These are phyloP conservation scores for Smithornis capensis DNA, from an alignment of 2,113 vertebrate species.

Conservation along the genomic window DNA sequence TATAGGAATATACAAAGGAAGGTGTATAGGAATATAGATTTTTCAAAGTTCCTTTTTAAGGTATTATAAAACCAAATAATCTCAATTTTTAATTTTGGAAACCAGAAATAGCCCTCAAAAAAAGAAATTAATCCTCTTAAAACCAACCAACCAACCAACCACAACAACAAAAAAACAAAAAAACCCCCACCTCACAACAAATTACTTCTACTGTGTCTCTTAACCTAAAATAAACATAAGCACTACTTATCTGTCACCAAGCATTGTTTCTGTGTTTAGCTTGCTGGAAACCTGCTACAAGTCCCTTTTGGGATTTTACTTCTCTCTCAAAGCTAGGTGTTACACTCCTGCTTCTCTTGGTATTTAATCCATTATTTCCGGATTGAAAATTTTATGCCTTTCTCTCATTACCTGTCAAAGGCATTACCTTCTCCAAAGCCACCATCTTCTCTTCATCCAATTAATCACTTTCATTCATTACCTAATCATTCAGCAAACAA, in stretches of 20 bases:
- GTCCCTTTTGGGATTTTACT: not conserved
- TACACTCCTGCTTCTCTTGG: not conserved
- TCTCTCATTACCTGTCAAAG: conserved; percentile 12
- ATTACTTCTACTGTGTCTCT: not conserved
- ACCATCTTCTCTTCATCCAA: not conserved
- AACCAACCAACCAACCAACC: not conserved
- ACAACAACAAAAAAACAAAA: too few relatives aligned
- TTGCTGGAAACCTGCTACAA: not conserved
- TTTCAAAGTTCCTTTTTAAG: not conserved
- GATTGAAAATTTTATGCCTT: not conserved
- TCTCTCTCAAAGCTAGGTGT: not conserved
- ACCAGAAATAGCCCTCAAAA: not conserved
- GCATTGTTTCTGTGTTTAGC: not conserved
- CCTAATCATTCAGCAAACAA: conserved; percentile 7
- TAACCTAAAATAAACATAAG: conserved; percentile 17
- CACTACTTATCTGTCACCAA: not conserved
- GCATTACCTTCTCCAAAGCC: not conserved
- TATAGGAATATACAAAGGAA: not conserved
- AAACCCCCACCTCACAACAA: not conserved
- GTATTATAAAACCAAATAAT: conserved; percentile 7
- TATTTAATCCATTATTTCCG: not conserved
- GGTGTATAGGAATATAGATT: not conserved
- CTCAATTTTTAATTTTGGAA: not conserved
- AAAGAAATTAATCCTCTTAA: not conserved
- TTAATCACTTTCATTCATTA: not conserved